Evolutionary conservation across 2,888 invertebrate species (phyloP).

Genomic region (Yponomeuta sedellus): DNA sequence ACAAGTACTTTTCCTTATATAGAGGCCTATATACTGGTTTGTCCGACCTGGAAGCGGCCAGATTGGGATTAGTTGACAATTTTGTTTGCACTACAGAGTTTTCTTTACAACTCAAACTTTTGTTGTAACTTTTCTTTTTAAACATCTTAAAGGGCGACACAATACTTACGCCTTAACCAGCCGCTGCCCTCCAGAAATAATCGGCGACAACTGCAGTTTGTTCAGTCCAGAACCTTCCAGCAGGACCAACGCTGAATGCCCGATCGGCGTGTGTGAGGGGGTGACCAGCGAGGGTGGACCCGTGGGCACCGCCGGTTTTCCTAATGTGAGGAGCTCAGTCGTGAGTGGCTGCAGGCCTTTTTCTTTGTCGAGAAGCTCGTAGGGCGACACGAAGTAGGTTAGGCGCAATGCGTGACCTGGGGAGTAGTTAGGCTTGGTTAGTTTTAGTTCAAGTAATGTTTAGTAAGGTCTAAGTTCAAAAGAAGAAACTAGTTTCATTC

Average conservation of each 20-base stretch:
- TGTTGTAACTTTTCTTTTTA: no score
- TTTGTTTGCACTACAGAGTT: not conserved
- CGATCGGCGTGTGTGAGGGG: conserved; percentile 79
- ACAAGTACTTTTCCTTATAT: no score
- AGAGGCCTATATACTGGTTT: conserved; percentile 79
- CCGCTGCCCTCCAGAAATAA: conserved; percentile 82
- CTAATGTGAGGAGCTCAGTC: conserved; percentile 81
- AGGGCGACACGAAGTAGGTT: conserved; percentile 95
- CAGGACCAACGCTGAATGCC: conserved; percentile 92
- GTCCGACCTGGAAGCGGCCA: conserved; percentile 19
- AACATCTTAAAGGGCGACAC: not conserved
- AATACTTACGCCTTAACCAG: conserved; percentile 82
- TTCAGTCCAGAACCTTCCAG: conserved; percentile 92
- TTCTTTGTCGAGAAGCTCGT: conserved; percentile 89
- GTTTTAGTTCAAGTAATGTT: no score
- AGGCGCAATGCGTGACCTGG: conserved; percentile 94
- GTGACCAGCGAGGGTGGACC: conserved; percentile 59
- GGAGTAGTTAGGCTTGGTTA: not conserved
- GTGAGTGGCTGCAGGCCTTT: conserved; percentile 85
- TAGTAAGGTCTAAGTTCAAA: no score
- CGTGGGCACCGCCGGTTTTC: conserved; percentile 49
- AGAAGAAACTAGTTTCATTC: no score
- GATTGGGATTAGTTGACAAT: not conserved
- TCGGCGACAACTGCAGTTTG: conserved; percentile 85
- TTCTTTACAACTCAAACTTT: no score